These are phyloP conservation scores for Ophioninae sp. DNA, from an alignment of 2,888 invertebrate species.

Conservation along the genomic window DNA sequence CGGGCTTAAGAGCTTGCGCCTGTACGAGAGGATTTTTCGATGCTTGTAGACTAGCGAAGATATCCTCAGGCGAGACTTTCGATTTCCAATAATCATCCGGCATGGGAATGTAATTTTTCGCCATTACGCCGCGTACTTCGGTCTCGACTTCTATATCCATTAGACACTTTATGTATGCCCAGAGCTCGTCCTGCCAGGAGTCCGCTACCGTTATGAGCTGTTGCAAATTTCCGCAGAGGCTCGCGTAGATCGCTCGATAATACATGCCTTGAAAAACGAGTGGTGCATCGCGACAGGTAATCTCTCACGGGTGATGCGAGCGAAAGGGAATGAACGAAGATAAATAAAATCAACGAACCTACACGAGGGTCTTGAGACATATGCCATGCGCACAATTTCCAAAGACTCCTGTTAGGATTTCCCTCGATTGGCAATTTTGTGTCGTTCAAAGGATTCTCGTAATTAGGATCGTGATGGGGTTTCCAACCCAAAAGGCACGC, in stretches of 20 bases:
- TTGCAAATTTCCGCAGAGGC: conserved; percentile 91
- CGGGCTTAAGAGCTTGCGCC: conserved; percentile 85
- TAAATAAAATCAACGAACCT: conserved; percentile 66
- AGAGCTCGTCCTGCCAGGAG: conserved; percentile 95
- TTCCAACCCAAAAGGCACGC: conserved; percentile 96
- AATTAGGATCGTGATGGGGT: conserved; percentile 92
- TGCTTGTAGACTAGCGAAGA: conserved; percentile 86
- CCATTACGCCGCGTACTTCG: conserved; percentile 85
- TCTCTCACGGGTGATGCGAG: not conserved
- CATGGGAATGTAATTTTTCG: conserved; percentile 83
- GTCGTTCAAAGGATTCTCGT: conserved; percentile 76
- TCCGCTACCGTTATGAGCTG: conserved; percentile 89
- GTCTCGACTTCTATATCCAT: conserved; percentile 93
- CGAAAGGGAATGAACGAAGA: not conserved
- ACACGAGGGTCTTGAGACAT: conserved; percentile 77
- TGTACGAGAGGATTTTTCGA: conserved; percentile 83
- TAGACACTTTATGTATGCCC: conserved; percentile 92
- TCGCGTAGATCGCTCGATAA: conserved; percentile 78
- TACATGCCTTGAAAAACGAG: conserved; percentile 69
- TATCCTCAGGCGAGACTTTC: conserved; percentile 86
- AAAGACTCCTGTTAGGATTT: conserved; percentile 90
- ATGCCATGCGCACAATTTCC: conserved; percentile 89
- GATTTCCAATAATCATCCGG: conserved; percentile 88
- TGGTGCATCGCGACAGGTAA: not conserved
- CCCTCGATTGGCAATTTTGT: conserved; percentile 87